Evolutionary conservation across 1,140 invertebrate genomes (phyloP).

Genomic region (Musca vetustissima): DNA sequence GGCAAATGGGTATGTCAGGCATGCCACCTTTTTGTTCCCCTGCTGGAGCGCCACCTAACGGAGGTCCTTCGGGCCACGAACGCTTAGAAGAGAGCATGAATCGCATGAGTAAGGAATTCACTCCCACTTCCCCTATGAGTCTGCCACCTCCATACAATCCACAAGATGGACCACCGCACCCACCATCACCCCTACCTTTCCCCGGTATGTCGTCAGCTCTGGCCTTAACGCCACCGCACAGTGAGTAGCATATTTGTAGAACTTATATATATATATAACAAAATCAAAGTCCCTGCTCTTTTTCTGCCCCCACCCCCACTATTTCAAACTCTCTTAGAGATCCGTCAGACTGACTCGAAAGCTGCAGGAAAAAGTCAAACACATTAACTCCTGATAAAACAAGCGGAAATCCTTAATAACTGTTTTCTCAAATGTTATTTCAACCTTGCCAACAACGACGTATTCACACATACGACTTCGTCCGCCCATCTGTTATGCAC

Average conservation of each 20-base stretch:
- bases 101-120: conserved; percentile 56
- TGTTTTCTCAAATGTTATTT: conserved; percentile 11
- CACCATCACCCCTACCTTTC: conserved; percentile 65
- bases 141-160: conserved; percentile 51
- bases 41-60: background rate
- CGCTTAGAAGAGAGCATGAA: conserved; percentile 57
- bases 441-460: background rate
- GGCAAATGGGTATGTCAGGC: conserved; percentile 56
- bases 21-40: conserved; percentile 35
- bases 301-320: background rate
- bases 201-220: conserved; percentile 71
- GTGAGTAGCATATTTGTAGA: conserved; percentile 59
- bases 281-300: too few species aligned
- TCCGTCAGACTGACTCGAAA: background rate
- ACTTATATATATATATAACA: background rate
- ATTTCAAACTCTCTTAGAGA: background rate
- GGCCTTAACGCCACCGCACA: conserved; percentile 73
- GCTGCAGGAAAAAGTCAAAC: conserved; percentile 3
- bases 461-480: background rate
- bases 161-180: conserved; percentile 52
- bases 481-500: too few species aligned
- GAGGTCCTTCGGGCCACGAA: conserved; percentile 58
- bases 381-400: conserved; percentile 14
- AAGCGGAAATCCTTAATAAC: conserved; percentile 37
- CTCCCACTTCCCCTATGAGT: conserved; percentile 50